Evolutionary conservation across 2,113 vertebrate genomes (phyloP).

Genomic region (Caracal caracal): DNA sequence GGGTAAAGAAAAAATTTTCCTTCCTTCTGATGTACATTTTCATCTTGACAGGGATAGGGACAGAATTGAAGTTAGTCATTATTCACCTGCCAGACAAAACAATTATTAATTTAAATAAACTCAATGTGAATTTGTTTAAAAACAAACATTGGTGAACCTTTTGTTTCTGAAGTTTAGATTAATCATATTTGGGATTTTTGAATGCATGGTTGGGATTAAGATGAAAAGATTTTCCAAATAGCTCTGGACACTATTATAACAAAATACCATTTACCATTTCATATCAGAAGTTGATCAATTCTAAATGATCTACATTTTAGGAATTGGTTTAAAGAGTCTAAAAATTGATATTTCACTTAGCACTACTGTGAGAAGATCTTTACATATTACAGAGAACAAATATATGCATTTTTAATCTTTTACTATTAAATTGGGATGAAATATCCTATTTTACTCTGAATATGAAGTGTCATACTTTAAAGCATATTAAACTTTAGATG

Average conservation of each 20-base stretch:
- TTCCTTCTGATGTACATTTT: not conserved
- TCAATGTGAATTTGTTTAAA: not conserved
- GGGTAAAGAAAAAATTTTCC: not conserved
- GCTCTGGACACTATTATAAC: not conserved
- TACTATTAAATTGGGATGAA: slow-evolving; percentile 52
- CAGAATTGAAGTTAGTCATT: not conserved
- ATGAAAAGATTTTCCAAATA: not conserved
- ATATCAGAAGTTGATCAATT: slow-evolving; percentile 18
- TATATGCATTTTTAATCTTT: slow-evolving; percentile 50
- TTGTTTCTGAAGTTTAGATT: not conserved
- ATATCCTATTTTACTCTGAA: slow-evolving; percentile 51
- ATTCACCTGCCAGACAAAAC: not conserved
- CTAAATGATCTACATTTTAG: slow-evolving; percentile 26
- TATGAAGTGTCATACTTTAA: slow-evolving; percentile 55
- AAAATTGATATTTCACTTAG: slow-evolving; percentile 37
- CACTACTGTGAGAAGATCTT: not conserved
- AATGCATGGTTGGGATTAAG: not conserved
- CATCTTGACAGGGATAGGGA: not conserved
- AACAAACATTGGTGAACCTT: not conserved
- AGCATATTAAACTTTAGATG: slow-evolving; percentile 63
- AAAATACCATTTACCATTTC: slow-evolving; percentile 28
- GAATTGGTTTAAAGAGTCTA: slow-evolving; percentile 54
- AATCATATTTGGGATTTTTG: not conserved
- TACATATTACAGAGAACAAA: not conserved
- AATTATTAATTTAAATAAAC: slow-evolving; percentile 1